Conservation (phyloP, 2,113 vertebrate genomes). For the Chauna torquata region DNA sequence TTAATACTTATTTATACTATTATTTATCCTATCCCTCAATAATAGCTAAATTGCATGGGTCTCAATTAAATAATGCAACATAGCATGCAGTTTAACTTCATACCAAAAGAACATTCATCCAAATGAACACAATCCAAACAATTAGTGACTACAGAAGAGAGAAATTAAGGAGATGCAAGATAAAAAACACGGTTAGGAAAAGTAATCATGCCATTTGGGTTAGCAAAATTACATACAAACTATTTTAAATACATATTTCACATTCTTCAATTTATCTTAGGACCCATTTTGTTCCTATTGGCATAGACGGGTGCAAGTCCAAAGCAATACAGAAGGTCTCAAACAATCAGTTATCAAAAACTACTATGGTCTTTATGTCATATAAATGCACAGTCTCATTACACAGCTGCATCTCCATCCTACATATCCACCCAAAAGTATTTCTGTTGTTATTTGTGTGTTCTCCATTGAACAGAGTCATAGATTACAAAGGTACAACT, state of each 20-base stretch:
- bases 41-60: background rate
- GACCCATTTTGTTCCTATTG: background rate
- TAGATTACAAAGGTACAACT: background rate
- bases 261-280: background rate
- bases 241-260: background rate
- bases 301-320: background rate
- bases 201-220: background rate
- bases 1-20: background rate
- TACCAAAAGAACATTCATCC: background rate
- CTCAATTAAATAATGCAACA: background rate
- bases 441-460: background rate
- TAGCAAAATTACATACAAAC: background rate
- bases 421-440: background rate
- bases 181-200: background rate
- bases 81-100: background rate
- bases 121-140: background rate
- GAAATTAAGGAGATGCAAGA: background rate
- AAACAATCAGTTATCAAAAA: background rate
- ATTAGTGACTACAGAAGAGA: background rate
- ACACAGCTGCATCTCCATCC: background rate
- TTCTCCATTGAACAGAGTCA: background rate
- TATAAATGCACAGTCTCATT: background rate
- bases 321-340: background rate
- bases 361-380: background rate
- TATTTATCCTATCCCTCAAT: too few species aligned